phyloP scores from a whole-genome alignment of 2,888 invertebrate genomes.

The Cartodere bifasciata region DNA sequence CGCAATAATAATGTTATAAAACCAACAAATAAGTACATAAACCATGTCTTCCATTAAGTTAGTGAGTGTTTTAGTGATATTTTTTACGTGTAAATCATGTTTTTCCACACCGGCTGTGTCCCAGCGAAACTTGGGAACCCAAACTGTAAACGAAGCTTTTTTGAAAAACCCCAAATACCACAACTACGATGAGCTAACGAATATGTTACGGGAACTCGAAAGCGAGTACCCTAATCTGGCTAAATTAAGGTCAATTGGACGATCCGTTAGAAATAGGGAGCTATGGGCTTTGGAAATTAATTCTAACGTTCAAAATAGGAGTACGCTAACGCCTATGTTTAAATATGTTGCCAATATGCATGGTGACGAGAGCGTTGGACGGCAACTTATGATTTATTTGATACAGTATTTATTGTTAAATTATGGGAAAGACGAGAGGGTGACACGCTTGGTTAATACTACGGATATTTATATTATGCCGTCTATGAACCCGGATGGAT shows the following conservation, averaged over 20 bases:
- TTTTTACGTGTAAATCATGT: too few relatives aligned
- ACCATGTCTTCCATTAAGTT: too few relatives aligned
- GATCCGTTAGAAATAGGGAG: constrained; percentile 68
- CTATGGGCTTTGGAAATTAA: constrained; percentile 74
- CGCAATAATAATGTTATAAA: too few relatives aligned
- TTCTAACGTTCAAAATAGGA: constrained; percentile 46
- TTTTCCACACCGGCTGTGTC: too few relatives aligned
- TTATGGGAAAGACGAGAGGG: constrained; percentile 53
- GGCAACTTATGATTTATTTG: constrained; percentile 71
- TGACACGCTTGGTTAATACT: constrained; percentile 65
- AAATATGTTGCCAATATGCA: constrained; percentile 96
- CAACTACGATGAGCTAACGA: constrained; percentile 56
- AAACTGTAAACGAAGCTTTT: constrained; percentile 39
- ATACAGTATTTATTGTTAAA: constrained; percentile 71
- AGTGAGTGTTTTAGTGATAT: too few relatives aligned
- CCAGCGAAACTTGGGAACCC: too few relatives aligned
- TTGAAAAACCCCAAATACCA: constrained; percentile 49
- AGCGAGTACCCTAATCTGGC: constrained; percentile 55
- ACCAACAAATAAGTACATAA: too few relatives aligned
- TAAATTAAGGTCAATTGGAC: constrained; percentile 65
- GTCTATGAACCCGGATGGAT: constrained; percentile 96
- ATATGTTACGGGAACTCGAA: constrained; percentile 48
- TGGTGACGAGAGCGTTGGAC: constrained; percentile 84
- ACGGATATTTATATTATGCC: constrained; percentile 95
- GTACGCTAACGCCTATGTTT: constrained; percentile 69